Evolutionary conservation across 2,113 vertebrate genomes (phyloP).

Genomic region (Rostratula benghalensis): DNA sequence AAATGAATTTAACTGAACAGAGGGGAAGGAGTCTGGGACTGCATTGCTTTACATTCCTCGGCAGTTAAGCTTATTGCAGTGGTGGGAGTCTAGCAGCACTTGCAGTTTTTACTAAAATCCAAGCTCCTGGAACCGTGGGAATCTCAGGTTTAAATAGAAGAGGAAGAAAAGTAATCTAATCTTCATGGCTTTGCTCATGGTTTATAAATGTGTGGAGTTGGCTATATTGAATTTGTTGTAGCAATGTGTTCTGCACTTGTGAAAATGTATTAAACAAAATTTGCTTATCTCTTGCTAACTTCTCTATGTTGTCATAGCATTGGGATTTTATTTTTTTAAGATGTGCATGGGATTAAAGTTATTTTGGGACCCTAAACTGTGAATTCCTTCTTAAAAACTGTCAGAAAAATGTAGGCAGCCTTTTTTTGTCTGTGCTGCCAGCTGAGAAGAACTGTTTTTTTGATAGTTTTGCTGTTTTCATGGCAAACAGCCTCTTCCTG

Average conservation of each 20-base stretch:
- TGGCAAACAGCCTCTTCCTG: neutral
- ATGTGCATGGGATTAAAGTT: conserved; percentile 6
- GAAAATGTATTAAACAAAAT: neutral
- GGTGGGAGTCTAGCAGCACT: neutral
- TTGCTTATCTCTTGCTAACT: conserved; percentile 6
- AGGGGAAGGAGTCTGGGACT: neutral
- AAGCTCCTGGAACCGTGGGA: neutral
- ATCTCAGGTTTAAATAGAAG: neutral
- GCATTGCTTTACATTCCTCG: neutral
- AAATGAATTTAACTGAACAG: neutral
- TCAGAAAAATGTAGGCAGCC: neutral
- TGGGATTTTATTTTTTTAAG: neutral
- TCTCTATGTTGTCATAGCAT: neutral
- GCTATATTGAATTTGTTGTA: neutral
- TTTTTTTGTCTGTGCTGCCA: neutral
- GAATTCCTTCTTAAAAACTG: conserved; percentile 18
- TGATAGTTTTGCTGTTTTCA: neutral
- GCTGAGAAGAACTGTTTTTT: neutral
- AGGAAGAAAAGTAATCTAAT: neutral
- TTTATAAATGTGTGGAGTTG: conserved; percentile 19
- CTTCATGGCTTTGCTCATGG: neutral
- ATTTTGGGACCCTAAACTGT: conserved; percentile 36
- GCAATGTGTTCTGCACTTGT: neutral
- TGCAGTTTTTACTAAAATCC: neutral
- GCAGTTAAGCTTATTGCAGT: neutral